These are phyloP conservation scores for Psettodes erumei DNA, from an alignment of 2,113 vertebrate species.

Conservation along the genomic window DNA sequence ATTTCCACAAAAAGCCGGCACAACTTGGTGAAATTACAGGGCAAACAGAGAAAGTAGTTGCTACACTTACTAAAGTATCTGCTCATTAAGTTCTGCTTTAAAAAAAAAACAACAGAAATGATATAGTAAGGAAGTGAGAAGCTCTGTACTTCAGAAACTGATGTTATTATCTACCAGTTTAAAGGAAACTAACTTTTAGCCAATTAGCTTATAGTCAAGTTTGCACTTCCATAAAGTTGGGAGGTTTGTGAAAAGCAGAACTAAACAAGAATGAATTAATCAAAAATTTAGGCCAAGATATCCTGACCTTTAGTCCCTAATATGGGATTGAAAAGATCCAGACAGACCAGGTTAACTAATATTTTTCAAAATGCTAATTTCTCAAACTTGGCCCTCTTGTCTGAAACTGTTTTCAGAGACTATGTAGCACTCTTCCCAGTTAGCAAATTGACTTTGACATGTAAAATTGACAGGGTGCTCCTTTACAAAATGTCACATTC, in stretches of 20 bases:
- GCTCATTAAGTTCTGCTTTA: background rate
- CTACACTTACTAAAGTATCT: background rate
- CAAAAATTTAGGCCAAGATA: background rate
- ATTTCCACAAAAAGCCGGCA: too few relatives aligned
- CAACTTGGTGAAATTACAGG: background rate
- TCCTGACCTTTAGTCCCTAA: too few relatives aligned
- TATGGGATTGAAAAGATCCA: background rate
- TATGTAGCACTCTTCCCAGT: background rate
- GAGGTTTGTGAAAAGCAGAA: background rate
- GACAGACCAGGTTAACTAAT: background rate
- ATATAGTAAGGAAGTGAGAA: background rate
- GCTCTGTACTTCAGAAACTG: background rate
- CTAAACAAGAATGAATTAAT: background rate
- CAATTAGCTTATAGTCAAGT: background rate
- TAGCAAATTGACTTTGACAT: background rate
- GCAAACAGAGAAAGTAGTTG: background rate
- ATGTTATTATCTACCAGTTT: background rate
- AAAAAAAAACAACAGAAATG: background rate
- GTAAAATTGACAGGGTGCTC: background rate
- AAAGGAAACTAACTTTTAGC: background rate
- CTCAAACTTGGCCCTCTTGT: too few relatives aligned
- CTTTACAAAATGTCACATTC: background rate
- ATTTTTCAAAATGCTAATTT: background rate
- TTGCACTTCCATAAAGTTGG: background rate
- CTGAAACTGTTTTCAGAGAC: background rate